A percentile compares a stretch with the other conserved stretches of the same genome.
phyloP scores from a whole-genome alignment of 53 echinoderm and acorn worm species.

The Temnopleurus reevesii region DNA sequence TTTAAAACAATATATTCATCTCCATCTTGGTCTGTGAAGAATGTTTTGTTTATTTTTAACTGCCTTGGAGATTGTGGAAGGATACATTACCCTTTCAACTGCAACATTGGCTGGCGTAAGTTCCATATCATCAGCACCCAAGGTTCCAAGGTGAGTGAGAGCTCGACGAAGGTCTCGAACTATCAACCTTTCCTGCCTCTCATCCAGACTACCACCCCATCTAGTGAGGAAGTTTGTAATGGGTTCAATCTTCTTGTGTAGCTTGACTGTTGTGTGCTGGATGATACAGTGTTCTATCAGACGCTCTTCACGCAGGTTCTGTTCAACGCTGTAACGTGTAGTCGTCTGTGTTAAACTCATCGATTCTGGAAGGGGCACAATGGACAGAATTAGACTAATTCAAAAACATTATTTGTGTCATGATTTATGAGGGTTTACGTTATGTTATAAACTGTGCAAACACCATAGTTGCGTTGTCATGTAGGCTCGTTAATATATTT shows the following conservation, averaged over 20 bases:
- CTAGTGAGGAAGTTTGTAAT: neutral
- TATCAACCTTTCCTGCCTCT: neutral
- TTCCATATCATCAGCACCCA: conserved; percentile 26
- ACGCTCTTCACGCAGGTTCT: neutral
- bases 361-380: neutral
- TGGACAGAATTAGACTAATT: neutral
- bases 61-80: too few species aligned
- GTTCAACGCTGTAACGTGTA: neutral
- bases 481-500: too few species aligned
- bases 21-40: too few species aligned
- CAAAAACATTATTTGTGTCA: too few species aligned
- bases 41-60: too few species aligned
- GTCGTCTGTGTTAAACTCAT: neutral
- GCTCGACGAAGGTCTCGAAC: conserved; percentile 18
- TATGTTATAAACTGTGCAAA: too few species aligned
- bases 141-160: neutral
- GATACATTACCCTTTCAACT: conserved; percentile 11
- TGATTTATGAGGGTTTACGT: too few species aligned
- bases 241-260: neutral
- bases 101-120: neutral
- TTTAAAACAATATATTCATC: too few species aligned
- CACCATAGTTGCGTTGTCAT: too few species aligned
- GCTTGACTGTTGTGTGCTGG: neutral
- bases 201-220: neutral
- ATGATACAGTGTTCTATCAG: conserved; percentile 10